phyloP scores from a whole-genome alignment of 2,888 invertebrate species.

The Digitonthophagus gazella region DNA sequence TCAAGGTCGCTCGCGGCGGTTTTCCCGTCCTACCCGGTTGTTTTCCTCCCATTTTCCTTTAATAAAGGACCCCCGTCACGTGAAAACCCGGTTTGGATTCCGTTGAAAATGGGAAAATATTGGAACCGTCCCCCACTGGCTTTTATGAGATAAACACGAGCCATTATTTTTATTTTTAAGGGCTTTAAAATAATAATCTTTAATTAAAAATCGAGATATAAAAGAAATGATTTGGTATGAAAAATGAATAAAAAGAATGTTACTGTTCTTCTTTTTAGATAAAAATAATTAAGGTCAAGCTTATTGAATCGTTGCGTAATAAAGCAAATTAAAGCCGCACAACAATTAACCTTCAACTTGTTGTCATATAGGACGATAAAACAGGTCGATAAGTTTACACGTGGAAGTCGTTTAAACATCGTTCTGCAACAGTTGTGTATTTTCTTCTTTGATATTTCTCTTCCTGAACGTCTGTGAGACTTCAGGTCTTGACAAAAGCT shows the following conservation, averaged over 20 bases:
- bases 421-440: neutral
- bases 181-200: too few species aligned
- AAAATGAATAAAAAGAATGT: too few species aligned
- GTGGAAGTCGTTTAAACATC: conserved; percentile 21
- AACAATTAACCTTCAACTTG: conserved; percentile 29
- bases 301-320: neutral
- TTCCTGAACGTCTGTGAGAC: neutral
- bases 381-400: conserved; percentile 28
- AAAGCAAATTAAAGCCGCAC: conserved; percentile 17
- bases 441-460: neutral
- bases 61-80: neutral
- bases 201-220: too few species aligned
- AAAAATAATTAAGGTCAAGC: neutral
- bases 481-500: too few species aligned
- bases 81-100: neutral
- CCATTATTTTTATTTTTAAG: too few species aligned
- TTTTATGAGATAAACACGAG: neutral
- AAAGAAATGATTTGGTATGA: too few species aligned
- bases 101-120: neutral
- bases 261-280: too few species aligned
- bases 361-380: conserved; percentile 26
- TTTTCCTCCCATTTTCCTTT: neutral
- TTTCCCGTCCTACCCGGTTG: neutral
- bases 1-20: neutral
- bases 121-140: neutral